Evolutionary conservation across 2,113 vertebrate species (phyloP).

Genomic region (Petaurus breviceps): DNA sequence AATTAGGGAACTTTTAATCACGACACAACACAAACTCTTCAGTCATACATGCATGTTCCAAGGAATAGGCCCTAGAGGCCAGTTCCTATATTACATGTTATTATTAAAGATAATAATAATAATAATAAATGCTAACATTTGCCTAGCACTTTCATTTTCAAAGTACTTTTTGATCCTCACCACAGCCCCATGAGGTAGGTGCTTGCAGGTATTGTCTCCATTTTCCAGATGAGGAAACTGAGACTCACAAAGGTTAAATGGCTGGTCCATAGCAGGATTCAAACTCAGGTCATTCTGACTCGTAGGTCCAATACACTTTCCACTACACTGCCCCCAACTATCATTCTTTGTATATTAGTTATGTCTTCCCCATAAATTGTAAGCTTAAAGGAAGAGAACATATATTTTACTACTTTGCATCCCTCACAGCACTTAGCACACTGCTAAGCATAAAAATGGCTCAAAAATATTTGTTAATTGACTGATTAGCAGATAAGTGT

Average conservation of each 20-base stretch:
- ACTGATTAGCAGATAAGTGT: background rate
- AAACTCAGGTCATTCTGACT: background rate
- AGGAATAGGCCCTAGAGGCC: too few relatives aligned
- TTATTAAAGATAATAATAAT: too few relatives aligned
- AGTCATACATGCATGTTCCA: too few relatives aligned
- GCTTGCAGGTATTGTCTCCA: background rate
- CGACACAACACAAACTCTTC: too few relatives aligned
- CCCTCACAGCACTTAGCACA: background rate
- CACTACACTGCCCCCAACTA: background rate
- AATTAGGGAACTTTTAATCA: too few relatives aligned
- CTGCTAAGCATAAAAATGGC: background rate
- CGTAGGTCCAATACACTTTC: background rate
- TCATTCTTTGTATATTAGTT: background rate
- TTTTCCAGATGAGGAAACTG: background rate
- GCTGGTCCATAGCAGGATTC: background rate
- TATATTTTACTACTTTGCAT: background rate
- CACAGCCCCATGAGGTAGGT: background rate
- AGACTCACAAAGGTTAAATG: background rate
- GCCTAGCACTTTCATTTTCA: too few relatives aligned
- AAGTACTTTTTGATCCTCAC: too few relatives aligned
- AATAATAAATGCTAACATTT: too few relatives aligned
- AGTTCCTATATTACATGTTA: too few relatives aligned
- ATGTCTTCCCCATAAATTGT: background rate
- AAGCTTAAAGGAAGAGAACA: background rate
- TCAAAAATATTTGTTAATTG: background rate